Evolutionary conservation across 2,113 vertebrate species (phyloP).

Genomic region (Chitala chitala): DNA sequence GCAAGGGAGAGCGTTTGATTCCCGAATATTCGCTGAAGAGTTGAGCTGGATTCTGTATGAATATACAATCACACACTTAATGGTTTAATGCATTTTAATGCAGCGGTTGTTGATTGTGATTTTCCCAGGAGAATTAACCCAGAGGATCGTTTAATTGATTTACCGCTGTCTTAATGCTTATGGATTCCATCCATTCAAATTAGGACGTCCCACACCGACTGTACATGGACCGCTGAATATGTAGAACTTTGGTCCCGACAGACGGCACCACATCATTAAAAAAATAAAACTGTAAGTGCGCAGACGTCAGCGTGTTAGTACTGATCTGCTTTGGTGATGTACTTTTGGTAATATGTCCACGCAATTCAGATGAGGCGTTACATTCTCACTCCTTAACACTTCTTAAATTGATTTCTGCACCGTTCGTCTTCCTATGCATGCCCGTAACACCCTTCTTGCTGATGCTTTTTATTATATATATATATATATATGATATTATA

Average conservation of each 20-base stretch:
- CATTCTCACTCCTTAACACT: slow-evolving; percentile 30
- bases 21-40: too few species aligned
- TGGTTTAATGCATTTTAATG: slow-evolving; percentile 16
- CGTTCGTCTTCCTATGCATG: slow-evolving; percentile 52
- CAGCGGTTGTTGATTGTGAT: slow-evolving; percentile 31
- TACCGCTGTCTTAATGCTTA: slow-evolving; percentile 51
- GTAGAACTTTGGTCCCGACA: slow-evolving; percentile 46
- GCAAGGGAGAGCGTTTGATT: background rate
- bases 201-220: slow-evolving; percentile 40
- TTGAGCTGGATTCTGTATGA: background rate
- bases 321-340: slow-evolving; percentile 45
- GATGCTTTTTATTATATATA: slow-evolving; percentile 66
- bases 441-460: slow-evolving; percentile 52
- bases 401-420: slow-evolving; percentile 52
- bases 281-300: slow-evolving; percentile 55
- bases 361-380: slow-evolving; percentile 45
- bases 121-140: slow-evolving; percentile 29
- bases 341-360: slow-evolving; percentile 26
- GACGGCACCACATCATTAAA: slow-evolving; percentile 50
- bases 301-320: slow-evolving; percentile 39
- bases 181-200: slow-evolving; percentile 57
- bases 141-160: slow-evolving; percentile 43
- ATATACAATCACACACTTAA: slow-evolving; percentile 14
- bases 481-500: slow-evolving; percentile 28
- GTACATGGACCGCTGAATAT: slow-evolving; percentile 49